Evolutionary conservation across 2,113 vertebrate genomes (phyloP).

Genomic region (Stictonetta naevosa): DNA sequence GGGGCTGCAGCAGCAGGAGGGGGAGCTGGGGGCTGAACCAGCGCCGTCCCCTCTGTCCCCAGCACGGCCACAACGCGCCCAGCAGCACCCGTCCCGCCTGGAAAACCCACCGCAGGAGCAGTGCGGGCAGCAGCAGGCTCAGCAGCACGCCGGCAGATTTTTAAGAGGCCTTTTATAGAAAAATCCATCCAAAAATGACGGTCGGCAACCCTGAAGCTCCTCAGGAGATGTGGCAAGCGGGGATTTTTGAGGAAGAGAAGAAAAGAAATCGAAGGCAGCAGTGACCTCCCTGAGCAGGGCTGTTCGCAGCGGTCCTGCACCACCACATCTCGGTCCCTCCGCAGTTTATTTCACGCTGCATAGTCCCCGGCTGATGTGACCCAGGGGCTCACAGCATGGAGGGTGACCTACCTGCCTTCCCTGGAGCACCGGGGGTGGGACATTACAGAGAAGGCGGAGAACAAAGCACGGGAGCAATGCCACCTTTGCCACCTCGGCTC

Average conservation of each 20-base stretch:
- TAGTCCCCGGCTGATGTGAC: neutral
- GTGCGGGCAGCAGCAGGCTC: neutral
- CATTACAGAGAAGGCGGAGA: neutral
- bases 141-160: neutral
- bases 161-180: neutral
- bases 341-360: neutral
- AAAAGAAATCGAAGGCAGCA: neutral
- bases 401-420: neutral
- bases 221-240: neutral
- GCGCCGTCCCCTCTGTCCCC: neutral
- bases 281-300: too few relatives aligned
- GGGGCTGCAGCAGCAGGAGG: neutral
- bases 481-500: neutral
- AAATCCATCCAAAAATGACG: neutral
- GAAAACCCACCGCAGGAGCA: neutral
- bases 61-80: neutral
- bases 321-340: neutral
- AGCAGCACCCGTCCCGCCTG: too few relatives aligned
- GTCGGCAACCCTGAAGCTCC: neutral
- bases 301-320: neutral
- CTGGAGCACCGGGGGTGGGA: accelerated
- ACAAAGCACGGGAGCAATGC: neutral
- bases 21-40: accelerated
- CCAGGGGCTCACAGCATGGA: neutral
- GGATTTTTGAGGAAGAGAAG: neutral